Conservation (phyloP, 2,113 vertebrate species). For the Lichenostomus cassidix region DNA sequence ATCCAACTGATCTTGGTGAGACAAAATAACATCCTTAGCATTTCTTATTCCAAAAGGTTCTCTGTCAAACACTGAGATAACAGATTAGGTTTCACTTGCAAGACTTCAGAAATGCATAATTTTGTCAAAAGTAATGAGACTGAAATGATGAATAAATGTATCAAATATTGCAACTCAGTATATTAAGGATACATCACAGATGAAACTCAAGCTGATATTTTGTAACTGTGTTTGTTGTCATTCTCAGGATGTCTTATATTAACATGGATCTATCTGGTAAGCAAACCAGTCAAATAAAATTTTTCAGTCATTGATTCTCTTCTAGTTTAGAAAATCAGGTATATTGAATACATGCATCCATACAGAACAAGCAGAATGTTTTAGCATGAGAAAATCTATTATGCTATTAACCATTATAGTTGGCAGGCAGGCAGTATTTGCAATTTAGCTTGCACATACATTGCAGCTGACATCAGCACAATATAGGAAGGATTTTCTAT, state of each 20-base stretch:
- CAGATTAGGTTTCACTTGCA: not conserved
- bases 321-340: not conserved
- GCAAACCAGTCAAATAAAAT: not conserved
- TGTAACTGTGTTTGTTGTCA: not conserved
- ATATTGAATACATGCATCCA: not conserved
- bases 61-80: not conserved
- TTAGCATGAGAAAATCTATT: slow-evolving; percentile 21
- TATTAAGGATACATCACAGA: not conserved
- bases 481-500: not conserved
- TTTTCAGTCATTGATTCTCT: not conserved
- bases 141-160: not conserved
- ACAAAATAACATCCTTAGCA: not conserved
- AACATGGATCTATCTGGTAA: not conserved
- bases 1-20: not conserved
- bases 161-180: not conserved
- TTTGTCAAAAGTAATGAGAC: not conserved
- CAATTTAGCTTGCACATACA: not conserved
- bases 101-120: not conserved
- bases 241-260: not conserved
- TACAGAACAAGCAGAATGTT: not conserved
- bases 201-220: not conserved
- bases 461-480: not conserved
- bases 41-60: not conserved
- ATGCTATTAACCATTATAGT: not conserved
- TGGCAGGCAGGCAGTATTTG: not conserved